Conservation (phyloP, 2,888 invertebrate genomes). For the Myopa tessellatipennis region DNA sequence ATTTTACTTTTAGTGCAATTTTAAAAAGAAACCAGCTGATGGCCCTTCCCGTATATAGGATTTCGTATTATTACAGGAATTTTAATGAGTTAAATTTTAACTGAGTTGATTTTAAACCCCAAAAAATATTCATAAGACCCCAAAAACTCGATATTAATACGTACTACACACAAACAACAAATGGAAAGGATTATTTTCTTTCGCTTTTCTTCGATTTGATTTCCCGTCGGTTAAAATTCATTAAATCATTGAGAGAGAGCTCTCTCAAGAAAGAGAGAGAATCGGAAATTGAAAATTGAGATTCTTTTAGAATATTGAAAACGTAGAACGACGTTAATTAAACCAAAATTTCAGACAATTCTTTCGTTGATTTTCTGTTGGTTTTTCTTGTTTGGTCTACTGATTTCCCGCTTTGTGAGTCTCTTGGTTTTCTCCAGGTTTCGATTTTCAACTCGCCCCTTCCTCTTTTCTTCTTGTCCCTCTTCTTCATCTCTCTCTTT, state of each 20-base stretch:
- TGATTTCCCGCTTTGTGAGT: constrained; percentile 39
- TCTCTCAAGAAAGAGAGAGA: background rate
- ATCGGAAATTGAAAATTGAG: background rate
- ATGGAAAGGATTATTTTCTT: no score
- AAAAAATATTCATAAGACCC: no score
- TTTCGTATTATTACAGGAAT: no score
- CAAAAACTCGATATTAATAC: no score
- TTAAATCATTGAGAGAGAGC: background rate
- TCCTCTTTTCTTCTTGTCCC: background rate
- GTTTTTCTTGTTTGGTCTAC: background rate
- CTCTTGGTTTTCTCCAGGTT: constrained; percentile 31
- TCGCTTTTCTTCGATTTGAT: background rate
- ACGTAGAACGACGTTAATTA: background rate
- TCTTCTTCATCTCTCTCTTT: constrained; percentile 27
- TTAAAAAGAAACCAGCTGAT: no score
- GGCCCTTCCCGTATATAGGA: no score
- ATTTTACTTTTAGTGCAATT: no score
- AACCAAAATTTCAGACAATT: background rate
- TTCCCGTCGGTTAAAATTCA: background rate
- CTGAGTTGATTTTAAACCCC: no score
- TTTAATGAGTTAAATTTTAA: no score
- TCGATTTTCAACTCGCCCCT: background rate
- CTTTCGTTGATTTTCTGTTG: background rate
- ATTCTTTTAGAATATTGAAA: background rate
- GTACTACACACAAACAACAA: no score